Percentiles rank a stretch among this genome's conserved stretches.
phyloP scores from a whole-genome alignment of 2,113 vertebrate genomes.

The Gymnocephalus cernua region DNA sequence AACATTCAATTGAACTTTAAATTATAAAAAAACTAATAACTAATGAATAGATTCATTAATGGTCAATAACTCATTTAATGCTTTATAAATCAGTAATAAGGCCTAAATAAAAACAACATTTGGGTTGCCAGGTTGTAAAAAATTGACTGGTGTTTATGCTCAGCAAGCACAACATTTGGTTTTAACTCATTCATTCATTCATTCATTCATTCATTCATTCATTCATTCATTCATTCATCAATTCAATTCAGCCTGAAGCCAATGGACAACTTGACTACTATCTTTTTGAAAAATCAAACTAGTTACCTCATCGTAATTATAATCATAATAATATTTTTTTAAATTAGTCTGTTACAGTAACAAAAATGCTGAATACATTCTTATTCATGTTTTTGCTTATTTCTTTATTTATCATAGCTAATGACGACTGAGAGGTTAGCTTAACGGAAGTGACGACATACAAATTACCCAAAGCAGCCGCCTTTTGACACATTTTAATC shows the following conservation, averaged over 20 bases:
- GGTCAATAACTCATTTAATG: neutral
- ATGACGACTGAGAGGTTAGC: neutral
- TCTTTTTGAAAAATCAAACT: neutral
- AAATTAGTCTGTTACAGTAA: too few species aligned
- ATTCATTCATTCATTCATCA: too few species aligned
- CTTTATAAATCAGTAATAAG: neutral
- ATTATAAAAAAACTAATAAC: too few species aligned
- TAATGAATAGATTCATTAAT: neutral
- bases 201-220: too few species aligned
- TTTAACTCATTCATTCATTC: too few species aligned
- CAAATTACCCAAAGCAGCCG: constrained; percentile 1
- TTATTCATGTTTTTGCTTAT: neutral
- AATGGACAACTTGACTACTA: neutral
- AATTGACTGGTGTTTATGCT: neutral
- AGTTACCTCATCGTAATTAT: neutral
- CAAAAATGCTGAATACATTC: too few species aligned
- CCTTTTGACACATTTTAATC: neutral
- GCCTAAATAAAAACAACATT: neutral
- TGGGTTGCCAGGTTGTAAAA: neutral
- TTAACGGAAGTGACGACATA: constrained; percentile 60
- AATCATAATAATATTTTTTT: too few species aligned
- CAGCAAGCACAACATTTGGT: neutral
- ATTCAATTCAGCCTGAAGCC: neutral
- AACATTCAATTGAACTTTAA: too few species aligned
- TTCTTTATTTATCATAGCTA: neutral